Conservation (phyloP, 2,113 vertebrate species). For the Ceuthmochares aereus region DNA sequence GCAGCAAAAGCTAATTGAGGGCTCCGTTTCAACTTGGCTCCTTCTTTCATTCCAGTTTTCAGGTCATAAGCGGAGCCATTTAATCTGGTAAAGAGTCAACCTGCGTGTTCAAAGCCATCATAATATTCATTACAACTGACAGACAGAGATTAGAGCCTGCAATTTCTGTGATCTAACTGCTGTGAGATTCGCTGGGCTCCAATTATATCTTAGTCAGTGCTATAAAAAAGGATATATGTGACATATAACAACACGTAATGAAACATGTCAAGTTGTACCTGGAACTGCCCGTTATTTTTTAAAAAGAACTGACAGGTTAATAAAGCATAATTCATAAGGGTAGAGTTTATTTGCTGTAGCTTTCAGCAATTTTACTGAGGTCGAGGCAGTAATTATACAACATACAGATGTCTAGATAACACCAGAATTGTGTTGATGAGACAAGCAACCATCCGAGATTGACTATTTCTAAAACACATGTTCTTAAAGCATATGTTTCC, state of each 20-base stretch:
- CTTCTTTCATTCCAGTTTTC: neutral
- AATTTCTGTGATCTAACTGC: conserved; percentile 35
- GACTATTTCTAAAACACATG: neutral
- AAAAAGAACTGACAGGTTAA: conserved; percentile 51
- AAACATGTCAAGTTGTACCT: conserved; percentile 48
- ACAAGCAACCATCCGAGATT: conserved; percentile 7
- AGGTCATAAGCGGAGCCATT: neutral
- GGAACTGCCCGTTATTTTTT: conserved; percentile 50
- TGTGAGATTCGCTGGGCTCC: neutral
- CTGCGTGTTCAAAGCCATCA: neutral
- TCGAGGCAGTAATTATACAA: conserved; percentile 44
- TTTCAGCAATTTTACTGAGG: conserved; percentile 25
- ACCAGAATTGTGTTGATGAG: conserved; percentile 9
- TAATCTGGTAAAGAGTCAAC: neutral
- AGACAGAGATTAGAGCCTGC: conserved; percentile 23
- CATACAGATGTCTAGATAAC: neutral
- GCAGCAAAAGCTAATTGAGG: neutral
- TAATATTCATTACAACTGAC: neutral
- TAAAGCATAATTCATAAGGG: conserved; percentile 38
- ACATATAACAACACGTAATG: conserved; percentile 15
- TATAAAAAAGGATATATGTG: conserved; percentile 7
- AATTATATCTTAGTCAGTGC: conserved; percentile 20
- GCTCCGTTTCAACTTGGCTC: neutral
- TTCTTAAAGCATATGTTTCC: neutral
- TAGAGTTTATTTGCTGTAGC: conserved; percentile 48